Evolutionary conservation across 2,113 vertebrate species (phyloP).

Genomic region (Philantomba maxwellii): DNA sequence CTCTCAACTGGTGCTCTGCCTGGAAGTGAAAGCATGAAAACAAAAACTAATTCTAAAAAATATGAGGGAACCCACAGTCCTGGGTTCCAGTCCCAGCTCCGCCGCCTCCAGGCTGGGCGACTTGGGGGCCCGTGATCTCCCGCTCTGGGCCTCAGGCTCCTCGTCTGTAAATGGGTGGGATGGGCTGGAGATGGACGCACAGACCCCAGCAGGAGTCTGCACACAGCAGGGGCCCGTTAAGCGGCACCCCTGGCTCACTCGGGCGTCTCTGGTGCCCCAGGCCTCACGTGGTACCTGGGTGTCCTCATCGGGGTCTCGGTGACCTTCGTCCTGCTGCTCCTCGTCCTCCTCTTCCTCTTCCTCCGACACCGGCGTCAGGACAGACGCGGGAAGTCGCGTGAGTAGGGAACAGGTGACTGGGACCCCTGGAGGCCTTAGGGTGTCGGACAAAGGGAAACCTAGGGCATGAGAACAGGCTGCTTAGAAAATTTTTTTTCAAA

Average conservation of each 20-base stretch:
- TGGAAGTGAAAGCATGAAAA: neutral
- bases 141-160: neutral
- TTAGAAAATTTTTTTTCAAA: too few relatives aligned
- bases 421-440: too few relatives aligned
- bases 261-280: neutral
- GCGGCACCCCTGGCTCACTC: fast-evolving
- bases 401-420: neutral
- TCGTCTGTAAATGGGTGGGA: fast-evolving
- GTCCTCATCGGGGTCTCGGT: fast-evolving
- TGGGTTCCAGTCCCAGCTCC: neutral
- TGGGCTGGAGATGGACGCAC: too few relatives aligned
- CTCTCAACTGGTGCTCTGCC: neutral
- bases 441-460: too few relatives aligned
- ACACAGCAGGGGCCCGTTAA: neutral
- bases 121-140: fast-evolving
- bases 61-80: neutral
- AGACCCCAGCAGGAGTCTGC: fast-evolving
- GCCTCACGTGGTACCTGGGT: fast-evolving
- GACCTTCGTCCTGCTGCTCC: neutral
- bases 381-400: neutral
- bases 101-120: fast-evolving
- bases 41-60: neutral
- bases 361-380: fast-evolving
- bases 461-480: too few relatives aligned
- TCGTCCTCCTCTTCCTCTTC: neutral